Conservation (phyloP, 2,797 vertebrate species). For the Sebastes baramenuke region DNA sequence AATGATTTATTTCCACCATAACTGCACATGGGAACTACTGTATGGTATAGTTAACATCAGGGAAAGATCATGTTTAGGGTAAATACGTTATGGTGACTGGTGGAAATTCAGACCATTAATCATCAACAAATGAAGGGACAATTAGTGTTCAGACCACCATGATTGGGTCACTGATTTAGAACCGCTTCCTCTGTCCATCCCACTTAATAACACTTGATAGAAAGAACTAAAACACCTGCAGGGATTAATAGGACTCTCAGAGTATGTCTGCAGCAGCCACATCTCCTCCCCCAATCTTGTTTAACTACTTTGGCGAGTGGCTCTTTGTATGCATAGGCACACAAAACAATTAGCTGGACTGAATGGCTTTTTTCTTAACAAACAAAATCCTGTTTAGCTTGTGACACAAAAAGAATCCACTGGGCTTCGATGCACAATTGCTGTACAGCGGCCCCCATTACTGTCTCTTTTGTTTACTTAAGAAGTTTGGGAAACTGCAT, state of each 20-base stretch:
- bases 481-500: background rate
- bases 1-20: background rate
- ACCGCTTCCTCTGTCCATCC: background rate
- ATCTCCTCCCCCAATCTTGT: background rate
- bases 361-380: background rate
- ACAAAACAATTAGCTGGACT: background rate
- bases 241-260: background rate
- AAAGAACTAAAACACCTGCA: background rate
- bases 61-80: background rate
- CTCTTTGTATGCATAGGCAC: conserved; percentile 4
- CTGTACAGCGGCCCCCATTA: background rate
- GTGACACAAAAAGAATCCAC: background rate
- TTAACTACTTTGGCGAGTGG: background rate
- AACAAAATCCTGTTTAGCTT: background rate
- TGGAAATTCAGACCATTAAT: background rate
- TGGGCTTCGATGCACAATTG: background rate
- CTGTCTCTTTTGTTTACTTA: background rate
- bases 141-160: background rate
- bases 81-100: background rate
- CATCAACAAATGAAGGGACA: background rate
- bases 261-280: background rate
- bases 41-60: background rate
- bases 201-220: background rate
- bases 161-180: background rate
- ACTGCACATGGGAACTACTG: background rate